phyloP scores from a whole-genome alignment of 2,113 vertebrate species.

The Aythya baeri region DNA sequence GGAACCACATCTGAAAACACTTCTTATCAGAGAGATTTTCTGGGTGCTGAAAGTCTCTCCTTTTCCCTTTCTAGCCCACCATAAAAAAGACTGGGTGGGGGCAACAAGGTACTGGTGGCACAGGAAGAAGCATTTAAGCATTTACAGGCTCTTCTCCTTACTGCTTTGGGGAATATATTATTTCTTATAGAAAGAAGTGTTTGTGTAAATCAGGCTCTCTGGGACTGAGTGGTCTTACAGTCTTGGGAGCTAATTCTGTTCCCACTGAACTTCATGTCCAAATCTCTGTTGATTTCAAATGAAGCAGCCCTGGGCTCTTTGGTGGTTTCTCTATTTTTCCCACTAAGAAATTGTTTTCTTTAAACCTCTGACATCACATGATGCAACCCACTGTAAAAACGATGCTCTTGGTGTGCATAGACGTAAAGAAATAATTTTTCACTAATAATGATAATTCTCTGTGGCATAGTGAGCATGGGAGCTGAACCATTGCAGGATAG shows the following conservation, averaged over 20 bases:
- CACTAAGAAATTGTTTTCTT: conserved; percentile 23
- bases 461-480: not conserved
- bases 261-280: not conserved
- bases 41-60: not conserved
- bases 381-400: conserved; percentile 67
- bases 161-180: not conserved
- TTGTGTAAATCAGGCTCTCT: not conserved
- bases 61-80: not conserved
- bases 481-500: not conserved
- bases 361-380: conserved; percentile 56
- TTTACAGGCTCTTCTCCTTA: not conserved
- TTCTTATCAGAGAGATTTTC: not conserved
- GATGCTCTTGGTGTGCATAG: not conserved
- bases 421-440: not conserved
- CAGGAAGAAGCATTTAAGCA: not conserved
- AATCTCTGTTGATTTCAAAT: not conserved
- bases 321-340: not conserved
- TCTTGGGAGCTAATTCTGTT: not conserved
- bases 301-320: not conserved
- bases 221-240: not conserved
- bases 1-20: not conserved
- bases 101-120: not conserved
- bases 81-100: not conserved
- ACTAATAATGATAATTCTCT: not conserved
- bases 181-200: not conserved